Base-by-base conservation (phyloP, 1,140 invertebrate species). In the Ladona fulva region DNA sequence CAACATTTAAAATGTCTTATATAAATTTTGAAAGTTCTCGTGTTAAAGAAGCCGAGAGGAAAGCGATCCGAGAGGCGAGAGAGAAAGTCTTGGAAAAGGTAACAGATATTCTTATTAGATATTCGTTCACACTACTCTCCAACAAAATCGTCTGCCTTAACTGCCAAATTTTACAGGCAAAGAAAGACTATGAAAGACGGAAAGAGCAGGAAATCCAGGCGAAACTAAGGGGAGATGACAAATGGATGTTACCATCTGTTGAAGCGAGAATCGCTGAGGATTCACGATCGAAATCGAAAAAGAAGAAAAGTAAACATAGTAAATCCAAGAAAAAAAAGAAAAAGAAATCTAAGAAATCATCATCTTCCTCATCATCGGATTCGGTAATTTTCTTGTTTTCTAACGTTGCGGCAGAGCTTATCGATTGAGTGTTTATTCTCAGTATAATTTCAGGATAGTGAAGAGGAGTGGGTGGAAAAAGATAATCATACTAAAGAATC, bases 201-300 rank as follows among this genome's bases (percentile, higher is more conserved):
- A 81, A 83, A 52, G 82, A 77, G 7, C 75, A 82, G 79, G 81
- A 82, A 24, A 82, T 86, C 75, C 79, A 81, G 24, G 81, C 84
- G 24, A 82, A 82, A 77, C 80, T 82, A 37, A 77, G 84, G 59
- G 85, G 85, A 0, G 86, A 86, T 76, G 79, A 80, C 37, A 83
- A 85, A 52, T 86, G 85, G 85, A 85, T 86, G 82, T 79, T 86
- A n/a, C 86, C 86, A 0, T 82, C 83, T 0, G 80, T 86, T 25
- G 82, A 85, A 5, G 82, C 79, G n/a, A 81, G 81, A 78, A 29
- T 82, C 0, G 80, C 78, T 7, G 80, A 79, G 24, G 80, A 82
- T 37, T 79, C 78, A 0, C 81, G 81, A 78, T 80, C 29, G 16
- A 81, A 78, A 73, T 78, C 80, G 77, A 80, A 84, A 74, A 82